Evolutionary conservation across 2,113 vertebrate species (phyloP).

Genomic region (Sylvilagus bachmani): DNA sequence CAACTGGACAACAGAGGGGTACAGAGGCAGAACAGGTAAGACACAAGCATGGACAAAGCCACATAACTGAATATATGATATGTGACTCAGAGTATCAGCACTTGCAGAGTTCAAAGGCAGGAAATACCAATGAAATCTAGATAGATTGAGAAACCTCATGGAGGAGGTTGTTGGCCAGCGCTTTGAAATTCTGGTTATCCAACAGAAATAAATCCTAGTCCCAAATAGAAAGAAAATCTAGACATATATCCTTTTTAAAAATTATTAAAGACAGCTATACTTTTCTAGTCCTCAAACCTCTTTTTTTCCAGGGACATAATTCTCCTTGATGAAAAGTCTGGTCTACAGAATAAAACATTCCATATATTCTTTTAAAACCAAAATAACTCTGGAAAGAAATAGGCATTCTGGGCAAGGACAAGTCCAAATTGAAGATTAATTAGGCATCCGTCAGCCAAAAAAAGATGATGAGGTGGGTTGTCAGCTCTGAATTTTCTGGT

Average conservation of each 20-base stretch:
- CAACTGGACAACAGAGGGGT: background rate
- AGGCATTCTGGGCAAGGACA: constrained; percentile 58
- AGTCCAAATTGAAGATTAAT: constrained; percentile 71
- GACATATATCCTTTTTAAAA: constrained; percentile 52
- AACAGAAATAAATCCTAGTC: constrained; percentile 71
- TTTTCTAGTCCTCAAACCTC: constrained; percentile 78
- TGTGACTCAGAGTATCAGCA: constrained; percentile 57
- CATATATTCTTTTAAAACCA: constrained; percentile 79
- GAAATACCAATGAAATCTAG: constrained; percentile 65
- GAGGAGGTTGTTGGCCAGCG: constrained; percentile 15
- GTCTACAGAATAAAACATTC: constrained; percentile 71
- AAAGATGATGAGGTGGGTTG: constrained; percentile 39
- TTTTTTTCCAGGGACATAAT: constrained; percentile 74
- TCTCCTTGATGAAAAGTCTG: constrained; percentile 71
- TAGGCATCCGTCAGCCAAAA: constrained; percentile 77
- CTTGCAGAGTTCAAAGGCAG: constrained; percentile 66
- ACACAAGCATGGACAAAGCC: constrained; percentile 1
- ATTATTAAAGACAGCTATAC: constrained; percentile 71
- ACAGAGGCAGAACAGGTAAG: background rate
- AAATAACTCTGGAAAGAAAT: constrained; percentile 81
- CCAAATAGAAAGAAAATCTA: constrained; percentile 73
- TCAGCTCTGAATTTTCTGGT: constrained; percentile 62
- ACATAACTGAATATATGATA: constrained; percentile 43
- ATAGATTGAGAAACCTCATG: constrained; percentile 57
- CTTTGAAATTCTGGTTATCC: constrained; percentile 66